Evolutionary conservation across 2,797 vertebrate genomes (phyloP), one percentile per base, ranked within the genome.

Genomic region (Stomatorhinus walkeri): DNA sequence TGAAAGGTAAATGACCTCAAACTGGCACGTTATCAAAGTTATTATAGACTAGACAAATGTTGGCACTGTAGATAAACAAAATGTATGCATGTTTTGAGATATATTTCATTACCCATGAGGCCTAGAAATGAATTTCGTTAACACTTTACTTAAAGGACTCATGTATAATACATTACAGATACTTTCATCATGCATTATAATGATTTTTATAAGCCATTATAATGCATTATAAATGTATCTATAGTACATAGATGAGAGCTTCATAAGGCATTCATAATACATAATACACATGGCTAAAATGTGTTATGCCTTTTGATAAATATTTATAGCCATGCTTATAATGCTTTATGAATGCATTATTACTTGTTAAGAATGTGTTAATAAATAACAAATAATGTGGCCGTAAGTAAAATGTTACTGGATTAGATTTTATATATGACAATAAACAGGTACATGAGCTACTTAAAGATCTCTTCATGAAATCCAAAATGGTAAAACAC

Each of bases 401-500:
- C 61, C 9, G 10, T 64, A 64, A 12, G 61, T 64, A 64, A 64
- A 64, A 9, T 28, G 24, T 64, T 28, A 64, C 61, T 14, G 76
- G 76, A 40, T 46, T 46, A 46, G 40, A 46, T 81, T 81, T 81
- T 81, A 81, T 46, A 22, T 81, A 81, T 81, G 32, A 36, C 28
- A 72, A 46, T 43, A 81, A 52, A 81, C 76, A 81, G 28, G 36
- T 81, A 81, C 19, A 81, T 46, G 7, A 81, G 19, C 40, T 81
- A 46, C 16, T 46, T 79, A 79, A 79, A 79, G 36, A 79, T 79
- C 72, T 79, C 19, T 81, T 81, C 76, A 81, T 81, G 36, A 81
- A 46, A 81, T 81, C 40, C 6, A 1, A 81, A 46, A 43, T 81
- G 40, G 36, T 81, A 43, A 81, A 46, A 46, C 76, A 81, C 19